Evolutionary conservation across 2,113 vertebrate genomes (phyloP).

Genomic region (Callipepla californica): DNA sequence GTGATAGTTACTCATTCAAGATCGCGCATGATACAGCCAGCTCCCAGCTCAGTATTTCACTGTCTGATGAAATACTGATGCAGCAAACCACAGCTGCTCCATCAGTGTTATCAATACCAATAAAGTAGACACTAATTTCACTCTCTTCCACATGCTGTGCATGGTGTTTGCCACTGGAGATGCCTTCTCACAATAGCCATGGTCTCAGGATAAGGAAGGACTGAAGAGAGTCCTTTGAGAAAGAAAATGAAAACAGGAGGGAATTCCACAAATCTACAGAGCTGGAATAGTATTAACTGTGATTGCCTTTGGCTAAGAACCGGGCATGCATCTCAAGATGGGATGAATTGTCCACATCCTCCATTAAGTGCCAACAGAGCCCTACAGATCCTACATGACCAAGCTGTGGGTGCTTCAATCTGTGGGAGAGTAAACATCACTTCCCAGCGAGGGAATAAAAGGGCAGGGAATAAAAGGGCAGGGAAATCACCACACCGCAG

Average conservation of each 20-base stretch:
- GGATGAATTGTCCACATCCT: not conserved
- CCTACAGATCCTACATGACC: rapidly evolving
- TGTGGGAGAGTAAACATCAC: not conserved
- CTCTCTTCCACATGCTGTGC: rapidly evolving
- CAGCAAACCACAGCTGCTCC: not conserved
- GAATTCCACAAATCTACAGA: not conserved
- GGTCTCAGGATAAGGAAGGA: not conserved
- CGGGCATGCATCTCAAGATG: not conserved
- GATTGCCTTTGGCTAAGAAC: not conserved
- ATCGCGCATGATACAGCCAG: not conserved
- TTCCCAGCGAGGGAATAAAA: not conserved
- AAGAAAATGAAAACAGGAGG: not conserved
- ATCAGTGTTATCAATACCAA: not conserved
- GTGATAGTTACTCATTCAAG: not conserved
- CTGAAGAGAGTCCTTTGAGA: not conserved
- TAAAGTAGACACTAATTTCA: not conserved
- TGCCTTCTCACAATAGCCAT: not conserved
- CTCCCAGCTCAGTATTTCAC: not conserved
- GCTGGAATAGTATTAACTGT: not conserved
- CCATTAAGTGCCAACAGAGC: not conserved
- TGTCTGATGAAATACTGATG: not conserved
- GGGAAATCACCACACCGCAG: not conserved
- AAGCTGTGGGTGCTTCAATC: not conserved
- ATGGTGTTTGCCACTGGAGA: not conserved
- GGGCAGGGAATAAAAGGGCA: too few relatives aligned